Percentiles rank a stretch among this genome's conserved stretches.
phyloP scores from a whole-genome alignment of 2,888 invertebrate species.

The Eupeodes luniger region DNA sequence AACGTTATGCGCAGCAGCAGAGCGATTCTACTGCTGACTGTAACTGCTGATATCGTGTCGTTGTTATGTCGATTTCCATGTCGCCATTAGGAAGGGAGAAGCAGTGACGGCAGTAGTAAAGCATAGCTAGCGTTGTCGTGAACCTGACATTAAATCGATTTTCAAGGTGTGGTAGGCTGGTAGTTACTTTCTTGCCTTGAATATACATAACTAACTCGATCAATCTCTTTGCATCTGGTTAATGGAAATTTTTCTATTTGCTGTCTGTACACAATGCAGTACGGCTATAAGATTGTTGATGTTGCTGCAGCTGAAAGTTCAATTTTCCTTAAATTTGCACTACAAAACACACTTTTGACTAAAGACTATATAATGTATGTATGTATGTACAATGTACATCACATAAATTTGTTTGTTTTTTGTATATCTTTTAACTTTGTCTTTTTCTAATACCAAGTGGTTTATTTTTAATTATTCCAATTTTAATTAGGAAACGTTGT shows the following conservation, averaged over 20 bases:
- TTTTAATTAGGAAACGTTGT: no score
- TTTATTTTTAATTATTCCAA: no score
- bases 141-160: slow-evolving; percentile 71
- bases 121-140: slow-evolving; percentile 38
- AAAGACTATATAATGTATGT: no score
- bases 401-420: no score
- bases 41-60: slow-evolving; percentile 4
- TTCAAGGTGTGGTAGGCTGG: slow-evolving; percentile 64
- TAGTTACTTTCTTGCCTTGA: slow-evolving; percentile 41
- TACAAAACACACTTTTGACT: no score
- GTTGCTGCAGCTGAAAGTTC: no score
- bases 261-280: background rate
- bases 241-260: slow-evolving; percentile 50
- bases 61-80: slow-evolving; percentile 4
- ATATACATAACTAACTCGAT: slow-evolving; percentile 56
- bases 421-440: no score
- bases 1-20: slow-evolving; percentile 30
- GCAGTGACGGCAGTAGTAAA: background rate
- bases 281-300: no score
- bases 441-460: no score
- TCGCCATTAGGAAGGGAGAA: background rate
- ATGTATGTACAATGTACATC: no score
- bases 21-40: slow-evolving; percentile 8
- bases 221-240: slow-evolving; percentile 29
- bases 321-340: no score